Conservation (phyloP, 2,113 vertebrate species). For the Merops nubicus region DNA sequence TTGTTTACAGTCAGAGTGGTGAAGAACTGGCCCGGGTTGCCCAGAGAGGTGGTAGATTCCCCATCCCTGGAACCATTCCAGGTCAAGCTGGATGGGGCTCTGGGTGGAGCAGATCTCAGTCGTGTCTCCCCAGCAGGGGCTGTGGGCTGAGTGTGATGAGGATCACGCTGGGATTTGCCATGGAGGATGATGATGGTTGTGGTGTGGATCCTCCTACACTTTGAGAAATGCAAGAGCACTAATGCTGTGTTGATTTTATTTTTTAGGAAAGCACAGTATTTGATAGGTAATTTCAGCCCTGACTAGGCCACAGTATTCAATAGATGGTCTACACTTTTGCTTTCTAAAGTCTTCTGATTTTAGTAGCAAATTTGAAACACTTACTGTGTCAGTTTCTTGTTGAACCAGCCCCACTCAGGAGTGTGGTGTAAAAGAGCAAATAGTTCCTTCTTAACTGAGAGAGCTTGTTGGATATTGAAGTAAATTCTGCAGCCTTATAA, state of each 20-base stretch:
- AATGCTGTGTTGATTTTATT: neutral
- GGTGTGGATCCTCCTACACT: neutral
- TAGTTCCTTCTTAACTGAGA: neutral
- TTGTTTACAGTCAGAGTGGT: too few relatives aligned
- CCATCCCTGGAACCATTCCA: too few relatives aligned
- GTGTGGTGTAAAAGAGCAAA: neutral
- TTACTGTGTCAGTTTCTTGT: neutral
- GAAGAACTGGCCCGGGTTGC: too few relatives aligned
- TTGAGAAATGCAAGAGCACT: neutral
- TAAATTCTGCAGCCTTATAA: neutral
- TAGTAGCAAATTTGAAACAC: neutral
- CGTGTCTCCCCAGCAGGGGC: neutral
- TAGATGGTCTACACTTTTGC: neutral
- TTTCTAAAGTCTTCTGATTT: neutral
- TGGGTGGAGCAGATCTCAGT: neutral
- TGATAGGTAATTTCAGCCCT: neutral
- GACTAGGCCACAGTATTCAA: neutral
- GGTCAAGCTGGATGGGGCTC: too few relatives aligned
- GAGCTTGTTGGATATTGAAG: neutral
- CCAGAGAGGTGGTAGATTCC: too few relatives aligned
- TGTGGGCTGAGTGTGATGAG: fast-evolving
- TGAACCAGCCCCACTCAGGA: neutral
- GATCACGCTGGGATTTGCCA: neutral
- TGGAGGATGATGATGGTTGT: neutral
- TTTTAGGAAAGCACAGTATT: neutral